A percentile compares a stretch with the other conserved stretches of the same genome.
phyloP scores from a whole-genome alignment of 2,113 vertebrate genomes.

The Pterocles gutturalis region DNA sequence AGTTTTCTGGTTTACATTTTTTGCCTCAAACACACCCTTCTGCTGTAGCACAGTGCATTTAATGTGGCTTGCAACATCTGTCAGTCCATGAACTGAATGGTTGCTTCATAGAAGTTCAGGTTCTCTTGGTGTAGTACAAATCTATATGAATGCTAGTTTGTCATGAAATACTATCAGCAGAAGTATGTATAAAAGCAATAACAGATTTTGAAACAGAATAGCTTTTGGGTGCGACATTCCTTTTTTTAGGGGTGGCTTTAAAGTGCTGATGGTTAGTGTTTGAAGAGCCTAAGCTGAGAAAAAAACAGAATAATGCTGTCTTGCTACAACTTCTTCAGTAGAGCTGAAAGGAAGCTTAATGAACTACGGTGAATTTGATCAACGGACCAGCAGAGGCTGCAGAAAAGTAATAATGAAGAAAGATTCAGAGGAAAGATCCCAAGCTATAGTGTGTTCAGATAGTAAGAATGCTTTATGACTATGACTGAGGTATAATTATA shows the following conservation, averaged over 20 bases:
- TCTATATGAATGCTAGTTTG: accelerated
- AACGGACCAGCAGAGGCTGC: background rate
- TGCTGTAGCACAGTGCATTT: background rate
- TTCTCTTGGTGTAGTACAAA: background rate
- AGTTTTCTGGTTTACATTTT: background rate
- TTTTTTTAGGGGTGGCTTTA: accelerated
- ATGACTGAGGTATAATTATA: background rate
- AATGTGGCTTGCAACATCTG: background rate
- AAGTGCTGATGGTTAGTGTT: background rate
- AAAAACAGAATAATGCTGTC: background rate
- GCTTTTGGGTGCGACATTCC: accelerated
- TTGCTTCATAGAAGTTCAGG: no score
- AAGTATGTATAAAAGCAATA: accelerated
- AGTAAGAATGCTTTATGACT: background rate
- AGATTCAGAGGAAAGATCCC: background rate
- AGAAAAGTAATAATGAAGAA: background rate
- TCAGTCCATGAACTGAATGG: accelerated
- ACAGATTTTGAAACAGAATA: accelerated
- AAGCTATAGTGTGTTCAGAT: background rate
- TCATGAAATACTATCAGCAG: background rate
- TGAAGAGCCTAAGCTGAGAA: background rate
- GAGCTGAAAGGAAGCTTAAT: background rate
- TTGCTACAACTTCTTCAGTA: background rate
- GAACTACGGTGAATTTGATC: background rate
- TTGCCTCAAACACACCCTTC: accelerated